A percentile compares a stretch with the other conserved stretches of the same genome.
phyloP scores from a whole-genome alignment of 2,888 invertebrate species.

The Drosophila picticornis region DNA sequence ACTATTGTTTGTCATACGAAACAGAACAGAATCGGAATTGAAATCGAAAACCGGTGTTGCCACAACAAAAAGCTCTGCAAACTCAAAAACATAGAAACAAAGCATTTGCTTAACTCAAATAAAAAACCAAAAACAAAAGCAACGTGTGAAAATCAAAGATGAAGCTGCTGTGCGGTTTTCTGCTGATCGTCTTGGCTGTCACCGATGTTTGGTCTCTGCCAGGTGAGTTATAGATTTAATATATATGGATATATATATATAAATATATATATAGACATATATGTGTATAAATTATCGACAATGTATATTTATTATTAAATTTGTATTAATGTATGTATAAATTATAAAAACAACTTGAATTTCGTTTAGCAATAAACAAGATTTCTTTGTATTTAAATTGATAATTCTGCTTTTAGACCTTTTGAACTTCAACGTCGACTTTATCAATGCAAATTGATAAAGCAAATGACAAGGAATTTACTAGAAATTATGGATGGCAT shows the following conservation, averaged over 20 bases:
- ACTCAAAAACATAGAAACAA: constrained; percentile 21
- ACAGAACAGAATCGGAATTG: constrained; percentile 51
- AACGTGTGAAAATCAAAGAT: constrained; percentile 62
- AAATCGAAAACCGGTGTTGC: constrained; percentile 36
- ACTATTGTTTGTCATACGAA: constrained; percentile 75
- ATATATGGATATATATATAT: background rate
- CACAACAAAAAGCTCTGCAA: constrained; percentile 33
- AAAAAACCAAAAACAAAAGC: constrained; percentile 11
- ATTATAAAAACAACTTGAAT: constrained; percentile 24
- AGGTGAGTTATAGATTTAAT: constrained; percentile 75
- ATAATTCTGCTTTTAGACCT: constrained; percentile 49
- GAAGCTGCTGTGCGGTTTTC: constrained; percentile 80
- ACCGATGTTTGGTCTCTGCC: constrained; percentile 82
- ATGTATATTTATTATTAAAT: background rate
- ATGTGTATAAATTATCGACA: background rate
- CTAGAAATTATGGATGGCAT: constrained; percentile 38
- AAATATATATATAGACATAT: background rate
- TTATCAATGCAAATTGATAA: constrained; percentile 64
- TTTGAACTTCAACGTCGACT: constrained; percentile 42
- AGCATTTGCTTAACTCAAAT: constrained; percentile 31
- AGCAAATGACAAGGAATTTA: background rate
- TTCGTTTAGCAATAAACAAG: background rate
- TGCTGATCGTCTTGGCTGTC: constrained; percentile 78
- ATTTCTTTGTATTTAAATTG: constrained; percentile 23
- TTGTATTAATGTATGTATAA: background rate